Evolutionary conservation across 2,113 vertebrate species (phyloP).

Genomic region (Mugil cephalus): DNA sequence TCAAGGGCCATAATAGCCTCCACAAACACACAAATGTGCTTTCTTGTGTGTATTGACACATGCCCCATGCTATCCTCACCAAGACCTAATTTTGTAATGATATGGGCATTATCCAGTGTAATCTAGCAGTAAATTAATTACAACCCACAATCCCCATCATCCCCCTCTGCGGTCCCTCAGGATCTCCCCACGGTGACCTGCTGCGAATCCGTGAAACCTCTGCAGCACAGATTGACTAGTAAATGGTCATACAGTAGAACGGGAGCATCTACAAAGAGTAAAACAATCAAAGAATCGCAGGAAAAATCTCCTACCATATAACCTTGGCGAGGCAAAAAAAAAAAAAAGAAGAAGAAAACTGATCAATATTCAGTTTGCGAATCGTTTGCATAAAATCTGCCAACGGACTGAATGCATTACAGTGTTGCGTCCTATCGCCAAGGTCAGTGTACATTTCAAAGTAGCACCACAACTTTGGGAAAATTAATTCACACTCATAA

Average conservation of each 20-base stretch:
- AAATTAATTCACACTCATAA: conserved; percentile 74
- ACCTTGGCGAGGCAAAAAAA: conserved; percentile 60
- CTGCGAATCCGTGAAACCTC: conserved; percentile 2
- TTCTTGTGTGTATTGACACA: conserved; percentile 49
- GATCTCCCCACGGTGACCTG: conserved; percentile 44
- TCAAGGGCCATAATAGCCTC: conserved; percentile 56
- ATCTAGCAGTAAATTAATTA: conserved; percentile 85
- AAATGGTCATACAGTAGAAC: background rate
- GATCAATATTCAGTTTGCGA: conserved; percentile 71
- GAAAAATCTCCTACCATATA: conserved; percentile 39
- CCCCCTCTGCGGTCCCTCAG: conserved; percentile 55
- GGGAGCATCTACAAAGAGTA: conserved; percentile 23
- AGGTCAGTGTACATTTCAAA: conserved; percentile 73
- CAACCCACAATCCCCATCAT: conserved; percentile 65
- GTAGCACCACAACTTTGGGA: conserved; percentile 55
- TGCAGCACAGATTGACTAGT: background rate
- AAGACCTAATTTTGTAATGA: conserved; percentile 78
- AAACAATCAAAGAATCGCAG: conserved; percentile 23
- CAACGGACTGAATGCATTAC: conserved; percentile 78
- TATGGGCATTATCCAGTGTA: conserved; percentile 80
- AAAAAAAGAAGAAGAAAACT: conserved; percentile 53
- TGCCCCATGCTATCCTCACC: conserved; percentile 46
- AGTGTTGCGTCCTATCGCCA: conserved; percentile 53
- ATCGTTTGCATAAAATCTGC: conserved; percentile 79
- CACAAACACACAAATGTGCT: conserved; percentile 35